phyloP scores from a whole-genome alignment of 2,797 vertebrate species.

The Coreius guichenoti region DNA sequence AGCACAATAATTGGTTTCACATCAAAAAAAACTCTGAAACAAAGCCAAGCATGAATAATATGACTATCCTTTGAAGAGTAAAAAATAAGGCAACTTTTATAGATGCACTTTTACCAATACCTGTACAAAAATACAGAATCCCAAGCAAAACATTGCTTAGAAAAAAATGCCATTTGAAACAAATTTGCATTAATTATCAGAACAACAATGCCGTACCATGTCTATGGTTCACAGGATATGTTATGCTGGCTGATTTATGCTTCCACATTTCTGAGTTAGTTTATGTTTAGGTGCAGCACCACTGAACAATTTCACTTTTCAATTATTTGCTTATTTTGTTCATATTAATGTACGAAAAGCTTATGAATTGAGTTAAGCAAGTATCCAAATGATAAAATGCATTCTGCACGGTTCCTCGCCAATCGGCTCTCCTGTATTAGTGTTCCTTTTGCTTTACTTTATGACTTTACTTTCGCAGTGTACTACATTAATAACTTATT shows the following conservation, averaged over 20 bases:
- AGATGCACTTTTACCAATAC: background rate
- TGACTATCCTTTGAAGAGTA: constrained; percentile 20
- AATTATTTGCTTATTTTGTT: constrained; percentile 52
- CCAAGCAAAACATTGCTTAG: background rate
- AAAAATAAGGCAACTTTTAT: constrained; percentile 3
- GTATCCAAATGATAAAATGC: constrained; percentile 56
- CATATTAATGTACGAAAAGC: constrained; percentile 46
- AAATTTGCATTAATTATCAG: constrained; percentile 29
- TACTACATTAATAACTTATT: constrained; percentile 80
- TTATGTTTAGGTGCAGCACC: constrained; percentile 42
- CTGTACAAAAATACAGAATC: background rate
- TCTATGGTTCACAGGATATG: constrained; percentile 37
- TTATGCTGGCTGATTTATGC: constrained; percentile 18
- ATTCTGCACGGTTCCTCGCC: constrained; percentile 52
- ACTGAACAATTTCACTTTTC: constrained; percentile 54
- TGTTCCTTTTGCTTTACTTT: constrained; percentile 65
- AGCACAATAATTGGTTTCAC: constrained; percentile 42
- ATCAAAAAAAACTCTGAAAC: constrained; percentile 34
- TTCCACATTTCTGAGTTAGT: constrained; percentile 23
- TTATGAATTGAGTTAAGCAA: constrained; percentile 46
- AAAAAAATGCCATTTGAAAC: background rate
- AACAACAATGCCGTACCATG: constrained; percentile 6
- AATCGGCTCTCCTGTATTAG: constrained; percentile 43
- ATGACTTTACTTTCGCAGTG: constrained; percentile 72
- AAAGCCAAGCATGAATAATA: constrained; percentile 2